Base-by-base conservation (phyloP, 1,140 invertebrate species). In the Drosophila suzukii region DNA sequence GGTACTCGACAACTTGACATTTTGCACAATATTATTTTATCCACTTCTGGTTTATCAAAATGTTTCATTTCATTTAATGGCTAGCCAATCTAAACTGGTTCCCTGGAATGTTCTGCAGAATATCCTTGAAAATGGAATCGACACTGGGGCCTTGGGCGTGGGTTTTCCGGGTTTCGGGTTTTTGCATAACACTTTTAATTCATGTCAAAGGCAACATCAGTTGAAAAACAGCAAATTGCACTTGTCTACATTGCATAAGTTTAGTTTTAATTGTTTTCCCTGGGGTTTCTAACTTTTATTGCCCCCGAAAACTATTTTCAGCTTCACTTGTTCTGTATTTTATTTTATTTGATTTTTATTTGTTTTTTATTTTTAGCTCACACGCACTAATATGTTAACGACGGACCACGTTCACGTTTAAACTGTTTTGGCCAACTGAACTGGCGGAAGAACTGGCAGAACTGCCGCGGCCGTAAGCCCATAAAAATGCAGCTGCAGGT, bases 131-230 rank as follows among this genome's bases (percentile, higher is more conserved):
- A 47, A 32, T 2, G 4, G 3, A 38, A 47, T 20, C 27, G 20
- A 32, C 39, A 24, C n/a, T 24, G 38, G 20, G 34, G 39, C 47
- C 50, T 53, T 53, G 54, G 38, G 32, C 34, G 55, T 50, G 32
- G 27, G 27, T 27, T 67, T 79, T 79, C 78, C 62, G 71, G 65
- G 60, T 82, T 82, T 61, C 13, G 57, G 53, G 20, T 38, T 41
- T 72, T 79, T 83, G 76, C 79, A 77, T 83, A 88, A 84, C 83
- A 89, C 76, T 89, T 89, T 88, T 88, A 88, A 88, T 88, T 75
- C 88, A 84, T 84, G 84, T 81, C 84, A 80, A 68, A 62, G 51
- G 50, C 59, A 41, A 44, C 41, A 12, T 43, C 41, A 72, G 30
- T 54, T 24, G 56, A 44, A 15, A 59, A 65, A 39, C 41, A 36